Conservation (phyloP, 2,797 vertebrate genomes). For the Atherinosoma microstoma region DNA sequence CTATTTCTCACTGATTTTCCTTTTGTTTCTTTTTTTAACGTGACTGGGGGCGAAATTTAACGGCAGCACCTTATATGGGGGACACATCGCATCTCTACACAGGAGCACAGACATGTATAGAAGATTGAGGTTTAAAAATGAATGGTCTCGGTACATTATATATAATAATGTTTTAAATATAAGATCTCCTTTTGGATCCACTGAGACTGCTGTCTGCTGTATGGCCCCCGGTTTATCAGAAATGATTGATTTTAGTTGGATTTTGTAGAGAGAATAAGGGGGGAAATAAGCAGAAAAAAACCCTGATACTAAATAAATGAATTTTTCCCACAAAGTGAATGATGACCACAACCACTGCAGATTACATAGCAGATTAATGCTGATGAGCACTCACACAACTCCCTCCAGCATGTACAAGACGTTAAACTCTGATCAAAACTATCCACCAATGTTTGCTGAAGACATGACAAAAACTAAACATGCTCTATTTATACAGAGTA, state of each 20-base stretch:
- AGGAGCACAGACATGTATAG: slow-evolving; percentile 41
- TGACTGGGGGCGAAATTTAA: slow-evolving; percentile 45
- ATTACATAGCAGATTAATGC: slow-evolving; percentile 24
- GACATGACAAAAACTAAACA: slow-evolving; percentile 41
- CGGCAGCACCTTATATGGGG: slow-evolving; percentile 40
- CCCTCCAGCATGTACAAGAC: slow-evolving; percentile 12
- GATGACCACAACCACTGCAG: slow-evolving; percentile 19
- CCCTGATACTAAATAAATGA: slow-evolving; percentile 28
- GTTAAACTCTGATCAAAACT: slow-evolving; percentile 42
- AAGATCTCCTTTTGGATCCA: slow-evolving; percentile 56
- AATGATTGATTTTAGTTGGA: slow-evolving; percentile 60
- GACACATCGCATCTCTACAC: slow-evolving; percentile 32
- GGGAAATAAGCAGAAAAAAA: slow-evolving; percentile 11
- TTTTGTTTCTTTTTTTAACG: slow-evolving; percentile 49
- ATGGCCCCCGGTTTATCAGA: slow-evolving; percentile 51
- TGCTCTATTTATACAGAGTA: slow-evolving; percentile 25
- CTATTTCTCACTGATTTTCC: slow-evolving; percentile 63
- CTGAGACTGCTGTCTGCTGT: slow-evolving; percentile 48
- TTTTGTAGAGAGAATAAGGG: slow-evolving; percentile 38
- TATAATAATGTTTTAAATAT: slow-evolving; percentile 79
- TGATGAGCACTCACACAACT: slow-evolving; percentile 9
- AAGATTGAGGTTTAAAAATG: slow-evolving; percentile 70
- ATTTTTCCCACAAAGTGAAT: slow-evolving; percentile 7
- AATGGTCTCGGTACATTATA: slow-evolving; percentile 67
- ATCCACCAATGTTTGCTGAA: slow-evolving; percentile 30